Base-by-base conservation (phyloP, 2,797 vertebrate species). In the Takifugu ocellatus region DNA sequence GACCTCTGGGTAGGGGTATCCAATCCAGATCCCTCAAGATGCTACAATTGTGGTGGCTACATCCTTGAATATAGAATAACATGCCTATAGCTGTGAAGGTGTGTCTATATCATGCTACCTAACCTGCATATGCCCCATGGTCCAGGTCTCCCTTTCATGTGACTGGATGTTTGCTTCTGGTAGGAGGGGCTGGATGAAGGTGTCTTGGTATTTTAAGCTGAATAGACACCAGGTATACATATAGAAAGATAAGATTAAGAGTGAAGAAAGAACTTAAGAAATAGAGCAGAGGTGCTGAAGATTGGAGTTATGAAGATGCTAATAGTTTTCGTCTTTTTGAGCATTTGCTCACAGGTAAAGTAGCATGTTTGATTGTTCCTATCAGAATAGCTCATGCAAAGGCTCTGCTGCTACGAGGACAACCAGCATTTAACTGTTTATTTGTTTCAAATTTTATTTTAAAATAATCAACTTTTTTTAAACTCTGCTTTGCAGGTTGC, bases 311-410 rank as follows among this genome's bases (percentile, higher is more conserved):
- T 84, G 54, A 89, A 63, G 72, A 70, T 74, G 70, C 29, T 84
- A 55, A 48, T 74, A 52, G 39, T 75, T 55, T 43, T 79, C 57
- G 43, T 72, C 44, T 64, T 88, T 24, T 55, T 89, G 68, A 61
- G 68, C 57, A 54, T 83, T 24, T 62, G 60, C 64, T 81, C 63
- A 72, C 81, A 91, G 90, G 91, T 92, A 90, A 8, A 58, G 65
- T 79, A 46, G 63, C 15, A 33, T 14, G 49, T 46, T 11, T 59
- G 17, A 7, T 46, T 46, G 6, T 21, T 46, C 5, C 17, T 46
- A 44, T 33, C 6, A 33, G 8, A 33, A 9, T 33, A 33, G 9
- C 31, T 33, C 31, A 9, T 33, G 29, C 2, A 6, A 31, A 31
- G 9, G 29, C 5, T 6, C 29, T 31, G 29, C 6, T 3, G 3